A percentile compares a stretch with the other conserved stretches of the same genome.
phyloP scores from a whole-genome alignment of 2,888 invertebrate species.

The Scotopteryx bipunctaria region DNA sequence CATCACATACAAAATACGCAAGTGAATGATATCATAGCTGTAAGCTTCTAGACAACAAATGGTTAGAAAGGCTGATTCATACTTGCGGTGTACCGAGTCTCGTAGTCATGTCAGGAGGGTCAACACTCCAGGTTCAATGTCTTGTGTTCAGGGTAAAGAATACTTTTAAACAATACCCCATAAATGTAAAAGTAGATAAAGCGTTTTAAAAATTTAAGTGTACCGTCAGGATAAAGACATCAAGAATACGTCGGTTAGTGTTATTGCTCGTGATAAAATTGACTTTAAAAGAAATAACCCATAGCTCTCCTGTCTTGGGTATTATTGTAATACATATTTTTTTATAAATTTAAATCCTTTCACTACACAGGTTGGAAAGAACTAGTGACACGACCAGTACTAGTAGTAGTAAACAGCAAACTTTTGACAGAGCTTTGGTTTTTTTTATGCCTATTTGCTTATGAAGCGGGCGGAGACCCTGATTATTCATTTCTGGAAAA shows the following conservation, averaged over 20 bases:
- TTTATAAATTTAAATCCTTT: no score
- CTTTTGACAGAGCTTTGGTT: no score
- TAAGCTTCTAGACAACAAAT: conserved; percentile 40
- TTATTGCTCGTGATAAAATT: conserved; percentile 16
- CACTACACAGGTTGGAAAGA: no score
- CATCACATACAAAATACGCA: conserved; percentile 18
- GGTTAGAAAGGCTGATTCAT: conserved; percentile 64
- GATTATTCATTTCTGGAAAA: no score
- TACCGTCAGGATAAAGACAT: conserved; percentile 32
- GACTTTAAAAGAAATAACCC: conserved; percentile 9
- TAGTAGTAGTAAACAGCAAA: no score
- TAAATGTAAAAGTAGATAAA: conserved; percentile 64
- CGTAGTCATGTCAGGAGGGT: conserved; percentile 60
- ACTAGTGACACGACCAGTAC: no score
- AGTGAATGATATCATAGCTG: conserved; percentile 52
- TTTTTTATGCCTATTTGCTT: no score
- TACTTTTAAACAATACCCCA: conserved; percentile 67
- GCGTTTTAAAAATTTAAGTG: conserved; percentile 62
- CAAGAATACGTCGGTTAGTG: conserved; percentile 21
- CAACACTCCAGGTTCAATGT: conserved; percentile 71
- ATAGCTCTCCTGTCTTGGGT: no score
- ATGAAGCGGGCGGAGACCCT: no score
- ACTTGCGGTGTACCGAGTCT: conserved; percentile 47
- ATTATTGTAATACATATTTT: no score
- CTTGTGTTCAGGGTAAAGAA: conserved; percentile 60